Evolutionary conservation across 2,113 vertebrate species (phyloP), one percentile per base, ranked within the genome.

Genomic region (Sigmodon hispidus): DNA sequence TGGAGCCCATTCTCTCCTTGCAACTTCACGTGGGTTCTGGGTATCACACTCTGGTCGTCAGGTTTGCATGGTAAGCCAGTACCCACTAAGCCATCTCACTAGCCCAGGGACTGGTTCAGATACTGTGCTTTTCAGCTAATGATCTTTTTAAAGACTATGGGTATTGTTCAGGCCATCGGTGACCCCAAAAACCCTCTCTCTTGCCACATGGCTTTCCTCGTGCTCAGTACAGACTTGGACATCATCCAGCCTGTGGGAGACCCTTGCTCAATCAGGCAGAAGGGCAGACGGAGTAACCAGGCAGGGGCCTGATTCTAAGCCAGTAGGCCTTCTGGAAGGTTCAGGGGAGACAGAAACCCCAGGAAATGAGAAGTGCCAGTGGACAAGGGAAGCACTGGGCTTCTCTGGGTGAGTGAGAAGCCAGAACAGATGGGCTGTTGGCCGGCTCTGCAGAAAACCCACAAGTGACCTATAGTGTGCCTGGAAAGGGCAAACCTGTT

Each of bases 311-410:
- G 0, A 48, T 69, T 89, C 85, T 50, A 86, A 94, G 86, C 92
- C 96, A 97, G 88, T n/a, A 31, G 16, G 72, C 87, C 93, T 95
- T 96, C 89, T 95, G 96, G 87, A 95, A 96, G 87, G 75, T 84
- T 10, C 7, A 15, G 61, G 52, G 34, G 77, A 87, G 83, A 87
- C 83, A 83, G 86, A 79, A 85, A 50, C 55, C 65, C 59, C 29
- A 57, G 96, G 92, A 97, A 80, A 34, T 50, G 59, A 55, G 45
- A 40, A 11, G n/a, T 40, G 48, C 22, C 43, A 52, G 43, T 17
- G 65, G 40, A 45, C 3, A 3, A 22, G 24, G 76, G 34, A 36
- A 84, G 81, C 9, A 19, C 45, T 55, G 57, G 79, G 94, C 75
- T 96, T 93, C 89, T 95, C 90, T 86, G 81, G 73, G 91, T 59